Percentiles rank a stretch among this genome's conserved stretches.
Conservation (phyloP, 2,797 vertebrate species). For the Capromys pilorides region DNA sequence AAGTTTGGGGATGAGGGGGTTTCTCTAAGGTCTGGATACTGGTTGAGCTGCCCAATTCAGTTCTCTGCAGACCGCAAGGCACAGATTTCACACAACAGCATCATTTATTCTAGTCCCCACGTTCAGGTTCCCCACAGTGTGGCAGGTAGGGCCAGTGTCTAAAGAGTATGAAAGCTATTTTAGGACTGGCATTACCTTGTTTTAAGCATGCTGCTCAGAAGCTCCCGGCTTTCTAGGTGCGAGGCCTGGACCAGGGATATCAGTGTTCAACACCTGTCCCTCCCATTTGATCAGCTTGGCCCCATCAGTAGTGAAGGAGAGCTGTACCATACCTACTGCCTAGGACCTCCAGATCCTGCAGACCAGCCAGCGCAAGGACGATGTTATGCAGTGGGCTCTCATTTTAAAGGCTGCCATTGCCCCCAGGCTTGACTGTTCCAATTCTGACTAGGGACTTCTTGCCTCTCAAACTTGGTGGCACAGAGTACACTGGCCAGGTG, state of each 20-base stretch:
- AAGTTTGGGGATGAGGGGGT: not conserved
- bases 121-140: not conserved
- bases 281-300: not conserved
- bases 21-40: not conserved
- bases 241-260: not conserved
- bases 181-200: not conserved
- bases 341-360: not conserved
- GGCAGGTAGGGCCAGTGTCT: not conserved
- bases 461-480: not conserved
- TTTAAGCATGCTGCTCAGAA: not conserved
- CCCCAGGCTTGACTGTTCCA: not conserved
- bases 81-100: not conserved
- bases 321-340: not conserved
- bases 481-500: not conserved
- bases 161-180: not conserved
- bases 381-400: not conserved
- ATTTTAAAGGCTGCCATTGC: not conserved
- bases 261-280: not conserved
- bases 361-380: not conserved
- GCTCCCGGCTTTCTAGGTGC: not conserved
- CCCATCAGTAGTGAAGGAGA: not conserved
- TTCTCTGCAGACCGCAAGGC: not conserved
- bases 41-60: not conserved
- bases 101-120: no score
- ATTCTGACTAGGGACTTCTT: not conserved